Base-by-base conservation (phyloP, 1,140 invertebrate species). In the Teleopsis dalmanni region DNA sequence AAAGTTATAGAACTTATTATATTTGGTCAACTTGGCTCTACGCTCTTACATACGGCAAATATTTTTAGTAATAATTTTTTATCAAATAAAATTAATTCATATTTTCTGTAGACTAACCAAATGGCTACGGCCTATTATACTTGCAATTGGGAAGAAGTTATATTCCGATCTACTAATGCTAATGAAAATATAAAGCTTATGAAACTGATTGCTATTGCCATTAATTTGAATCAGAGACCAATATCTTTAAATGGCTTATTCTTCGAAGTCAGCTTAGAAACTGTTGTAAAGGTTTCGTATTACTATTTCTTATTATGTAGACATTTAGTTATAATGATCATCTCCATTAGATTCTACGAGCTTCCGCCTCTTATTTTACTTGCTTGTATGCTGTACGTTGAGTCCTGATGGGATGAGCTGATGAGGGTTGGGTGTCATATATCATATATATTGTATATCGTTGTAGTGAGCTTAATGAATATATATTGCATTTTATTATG, bases 171-270 rank as follows among this genome's bases (percentile, higher is more conserved):
- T 11, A 53, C 46, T 9, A 51, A 64, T 48, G 22, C 48, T 4
- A 13, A 11, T 3, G 61, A 66, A 26, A 66, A 62, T 47, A 40
- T 59, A 36, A 51, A 57, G 1, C 18, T 66, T 21, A 46, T 67
- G 16, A 64, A 66, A 37, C 27, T 66, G 2, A 51, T 67, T 5
- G 51, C 52, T 0, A 8, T 64, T 27, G 50, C 64, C 16, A 66
- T 64, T 25, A 61, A 59, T 22, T 44, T 66, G 33, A 64, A 64
- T 27, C 54, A 51, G 29, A 64, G 55, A 8, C 59, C 63, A 0
- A 62, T 57, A 27, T 56, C 56, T 48, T 45, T 66, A 18, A 62
- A 54, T 3, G 64, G 63, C 6, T 60, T 57, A n/a, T 66, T 65
- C 34, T 66, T 66, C 54, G 42, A 48, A 14, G 56, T 66, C 16